A percentile compares a stretch with the other conserved stretches of the same genome.
These are phyloP conservation scores for Nomada ruficornis DNA, from an alignment of 2,888 invertebrate species.

Conservation along the genomic window DNA sequence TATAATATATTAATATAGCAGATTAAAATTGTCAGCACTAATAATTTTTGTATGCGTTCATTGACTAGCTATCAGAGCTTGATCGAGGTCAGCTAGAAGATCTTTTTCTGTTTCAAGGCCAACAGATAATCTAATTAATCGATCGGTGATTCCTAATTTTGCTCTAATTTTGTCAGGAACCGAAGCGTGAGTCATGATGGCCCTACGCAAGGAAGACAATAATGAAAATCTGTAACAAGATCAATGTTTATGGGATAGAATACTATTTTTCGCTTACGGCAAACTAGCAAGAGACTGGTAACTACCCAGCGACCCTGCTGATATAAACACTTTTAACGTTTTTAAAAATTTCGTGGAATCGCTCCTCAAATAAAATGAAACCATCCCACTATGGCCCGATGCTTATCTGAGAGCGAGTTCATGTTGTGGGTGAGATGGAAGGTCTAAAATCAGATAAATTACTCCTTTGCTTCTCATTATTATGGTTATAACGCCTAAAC, in stretches of 20 bases:
- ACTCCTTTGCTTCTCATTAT: conserved; percentile 83
- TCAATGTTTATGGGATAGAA: background rate
- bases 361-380: conserved; percentile 95
- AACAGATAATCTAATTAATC: conserved; percentile 94
- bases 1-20: background rate
- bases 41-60: conserved; percentile 30
- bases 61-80: conserved; percentile 88
- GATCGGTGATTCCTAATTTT: conserved; percentile 92
- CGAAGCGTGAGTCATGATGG: conserved; percentile 97
- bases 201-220: conserved; percentile 84
- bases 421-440: conserved; percentile 95
- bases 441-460: conserved; percentile 84
- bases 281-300: conserved; percentile 97
- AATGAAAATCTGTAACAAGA: background rate
- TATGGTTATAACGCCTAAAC: conserved; percentile 93
- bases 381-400: conserved; percentile 95
- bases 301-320: conserved; percentile 98
- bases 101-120: conserved; percentile 95
- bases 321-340: conserved; percentile 91
- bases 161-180: conserved; percentile 91
- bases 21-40: background rate
- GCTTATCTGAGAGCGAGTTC: conserved; percentile 92
- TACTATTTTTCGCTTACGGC: conserved; percentile 88
- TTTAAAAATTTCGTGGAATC: conserved; percentile 91
- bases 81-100: conserved; percentile 92